These are phyloP conservation scores for Euglossa dilemma DNA, from an alignment of 1,140 invertebrate species.

Conservation along the genomic window DNA sequence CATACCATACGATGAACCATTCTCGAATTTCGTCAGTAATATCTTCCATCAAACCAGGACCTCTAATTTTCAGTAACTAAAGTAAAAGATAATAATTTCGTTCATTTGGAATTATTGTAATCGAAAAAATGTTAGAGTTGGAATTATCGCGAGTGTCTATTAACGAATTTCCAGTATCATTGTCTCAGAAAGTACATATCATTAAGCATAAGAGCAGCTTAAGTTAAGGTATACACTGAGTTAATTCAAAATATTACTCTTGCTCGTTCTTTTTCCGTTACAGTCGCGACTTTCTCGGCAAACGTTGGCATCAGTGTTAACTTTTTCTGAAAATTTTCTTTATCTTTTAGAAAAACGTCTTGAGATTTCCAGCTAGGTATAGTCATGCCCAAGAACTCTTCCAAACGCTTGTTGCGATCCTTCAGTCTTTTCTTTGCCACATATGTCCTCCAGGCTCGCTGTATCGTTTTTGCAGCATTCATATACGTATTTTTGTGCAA, in stretches of 20 bases:
- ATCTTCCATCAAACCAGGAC: constrained; percentile 86
- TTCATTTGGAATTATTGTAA: neutral
- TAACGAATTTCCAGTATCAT: neutral
- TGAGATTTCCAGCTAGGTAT: constrained; percentile 76
- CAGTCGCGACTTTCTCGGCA: constrained; percentile 81
- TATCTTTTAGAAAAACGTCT: constrained; percentile 79
- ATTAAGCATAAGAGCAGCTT: neutral
- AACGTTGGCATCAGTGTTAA: constrained; percentile 81
- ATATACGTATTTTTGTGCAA: constrained; percentile 40
- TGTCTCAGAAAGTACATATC: too few species aligned
- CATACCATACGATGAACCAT: constrained; percentile 86
- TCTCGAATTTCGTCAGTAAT: constrained; percentile 87
- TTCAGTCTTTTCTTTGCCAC: constrained; percentile 69
- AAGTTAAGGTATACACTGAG: neutral
- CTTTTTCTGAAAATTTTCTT: constrained; percentile 82
- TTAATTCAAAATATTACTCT: constrained; percentile 74
- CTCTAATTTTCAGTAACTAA: constrained; percentile 80
- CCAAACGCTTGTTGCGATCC: constrained; percentile 72
- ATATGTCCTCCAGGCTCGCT: constrained; percentile 81
- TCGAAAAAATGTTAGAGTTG: neutral
- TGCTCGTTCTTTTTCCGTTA: constrained; percentile 83
- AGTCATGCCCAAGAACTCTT: constrained; percentile 79
- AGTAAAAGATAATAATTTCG: neutral
- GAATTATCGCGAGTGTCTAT: neutral
- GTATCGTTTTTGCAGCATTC: constrained; percentile 79